phyloP scores from a whole-genome alignment of 1,140 invertebrate genomes.

The Bombus polaris region DNA sequence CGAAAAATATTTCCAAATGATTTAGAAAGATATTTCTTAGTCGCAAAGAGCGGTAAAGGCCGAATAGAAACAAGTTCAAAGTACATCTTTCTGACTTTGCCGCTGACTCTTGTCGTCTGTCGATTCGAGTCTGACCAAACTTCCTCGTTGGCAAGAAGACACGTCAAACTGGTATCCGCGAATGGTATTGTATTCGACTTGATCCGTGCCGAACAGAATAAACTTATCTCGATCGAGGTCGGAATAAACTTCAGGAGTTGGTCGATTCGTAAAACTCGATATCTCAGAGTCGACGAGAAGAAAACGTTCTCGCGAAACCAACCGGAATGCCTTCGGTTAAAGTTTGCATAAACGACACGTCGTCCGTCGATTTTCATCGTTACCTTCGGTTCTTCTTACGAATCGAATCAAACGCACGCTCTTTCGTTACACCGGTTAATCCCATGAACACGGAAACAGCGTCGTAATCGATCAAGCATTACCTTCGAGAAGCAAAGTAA shows the following conservation, averaged over 20 bases:
- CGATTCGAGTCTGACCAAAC: background rate
- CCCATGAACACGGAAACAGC: background rate
- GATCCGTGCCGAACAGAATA: background rate
- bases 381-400: background rate
- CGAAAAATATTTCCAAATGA: too few species aligned
- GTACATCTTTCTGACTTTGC: background rate
- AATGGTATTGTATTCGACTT: slow-evolving; percentile 6
- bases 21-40: too few species aligned
- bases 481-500: background rate
- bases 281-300: background rate
- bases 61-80: background rate
- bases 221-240: slow-evolving; percentile 21
- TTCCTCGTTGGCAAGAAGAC: background rate
- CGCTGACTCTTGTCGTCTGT: background rate
- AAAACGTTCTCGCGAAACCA: background rate
- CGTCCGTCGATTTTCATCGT: background rate
- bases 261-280: slow-evolving; percentile 18
- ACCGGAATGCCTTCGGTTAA: background rate
- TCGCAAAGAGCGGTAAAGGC: background rate
- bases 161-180: background rate
- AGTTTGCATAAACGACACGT: slow-evolving; percentile 11
- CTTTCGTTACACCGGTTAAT: background rate
- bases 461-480: slow-evolving; percentile 1
- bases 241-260: background rate
- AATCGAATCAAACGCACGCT: background rate